Conservation (phyloP, 2,797 vertebrate genomes). For the Allobates femoralis region DNA sequence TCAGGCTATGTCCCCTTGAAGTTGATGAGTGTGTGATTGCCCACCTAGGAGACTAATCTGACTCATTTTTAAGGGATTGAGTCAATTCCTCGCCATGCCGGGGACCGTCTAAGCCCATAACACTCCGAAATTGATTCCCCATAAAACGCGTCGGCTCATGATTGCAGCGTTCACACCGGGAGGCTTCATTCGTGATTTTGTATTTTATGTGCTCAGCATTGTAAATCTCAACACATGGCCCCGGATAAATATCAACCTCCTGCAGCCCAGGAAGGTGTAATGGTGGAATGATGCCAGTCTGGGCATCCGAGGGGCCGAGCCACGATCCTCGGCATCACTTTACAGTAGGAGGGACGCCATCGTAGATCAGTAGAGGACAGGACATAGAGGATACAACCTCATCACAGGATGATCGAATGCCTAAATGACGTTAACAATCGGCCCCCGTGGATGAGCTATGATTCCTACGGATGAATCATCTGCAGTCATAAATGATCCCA, state of each 20-base stretch:
- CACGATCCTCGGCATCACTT: neutral
- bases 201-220: slow-evolving; percentile 10
- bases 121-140: slow-evolving; percentile 38
- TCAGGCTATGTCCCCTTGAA: neutral
- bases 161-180: slow-evolving; percentile 7
- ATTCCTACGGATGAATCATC: neutral
- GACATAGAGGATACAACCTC: neutral
- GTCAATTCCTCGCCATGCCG: slow-evolving; percentile 20
- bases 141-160: neutral
- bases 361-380: neutral
- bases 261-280: neutral
- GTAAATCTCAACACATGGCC: slow-evolving; percentile 20
- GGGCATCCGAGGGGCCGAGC: neutral
- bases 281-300: neutral
- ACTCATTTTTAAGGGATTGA: slow-evolving; percentile 17
- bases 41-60: slow-evolving; percentile 23
- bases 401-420: neutral
- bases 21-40: slow-evolving; percentile 36
- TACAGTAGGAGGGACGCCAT: neutral
- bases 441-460: neutral
- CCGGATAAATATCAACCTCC: slow-evolving; percentile 23
- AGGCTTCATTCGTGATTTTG: slow-evolving; percentile 14
- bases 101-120: slow-evolving; percentile 9
- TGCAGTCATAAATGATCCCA: neutral
- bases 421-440: neutral